phyloP scores from a whole-genome alignment of 2,797 vertebrate species.

The Rhodeus uyekii region DNA sequence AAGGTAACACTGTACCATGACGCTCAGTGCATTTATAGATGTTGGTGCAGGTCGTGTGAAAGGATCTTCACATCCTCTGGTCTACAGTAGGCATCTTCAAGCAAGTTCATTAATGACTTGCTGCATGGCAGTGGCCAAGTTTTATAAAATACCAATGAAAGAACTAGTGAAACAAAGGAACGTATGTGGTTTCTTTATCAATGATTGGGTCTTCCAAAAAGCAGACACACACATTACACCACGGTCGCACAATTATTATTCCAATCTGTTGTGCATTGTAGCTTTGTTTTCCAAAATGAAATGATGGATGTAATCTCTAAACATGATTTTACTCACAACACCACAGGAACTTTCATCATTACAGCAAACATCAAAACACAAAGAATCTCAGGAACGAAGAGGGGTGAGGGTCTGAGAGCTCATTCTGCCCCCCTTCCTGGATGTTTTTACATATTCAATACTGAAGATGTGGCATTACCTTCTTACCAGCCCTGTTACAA shows the following conservation, averaged over 20 bases:
- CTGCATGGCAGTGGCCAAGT: not conserved
- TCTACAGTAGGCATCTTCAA: constrained; percentile 10
- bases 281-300: constrained; percentile 7
- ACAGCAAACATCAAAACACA: not conserved
- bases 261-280: constrained; percentile 1
- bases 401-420: constrained; percentile 10
- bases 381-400: constrained; percentile 31
- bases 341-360: not conserved
- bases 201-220: constrained; percentile 36
- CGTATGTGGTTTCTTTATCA: constrained; percentile 3
- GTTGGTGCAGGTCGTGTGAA: constrained; percentile 32
- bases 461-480: not conserved
- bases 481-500: not conserved
- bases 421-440: not conserved
- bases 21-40: not conserved
- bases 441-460: constrained; percentile 21
- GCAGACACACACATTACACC: constrained; percentile 16
- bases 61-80: not conserved
- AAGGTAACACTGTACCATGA: not conserved
- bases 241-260: not conserved
- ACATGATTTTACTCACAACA: not conserved
- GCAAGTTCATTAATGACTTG: not conserved
- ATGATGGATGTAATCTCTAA: constrained; percentile 5
- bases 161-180: not conserved
- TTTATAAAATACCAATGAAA: constrained; percentile 13